phyloP scores from a whole-genome alignment of 2,888 invertebrate species.

The Acronicta alni region DNA sequence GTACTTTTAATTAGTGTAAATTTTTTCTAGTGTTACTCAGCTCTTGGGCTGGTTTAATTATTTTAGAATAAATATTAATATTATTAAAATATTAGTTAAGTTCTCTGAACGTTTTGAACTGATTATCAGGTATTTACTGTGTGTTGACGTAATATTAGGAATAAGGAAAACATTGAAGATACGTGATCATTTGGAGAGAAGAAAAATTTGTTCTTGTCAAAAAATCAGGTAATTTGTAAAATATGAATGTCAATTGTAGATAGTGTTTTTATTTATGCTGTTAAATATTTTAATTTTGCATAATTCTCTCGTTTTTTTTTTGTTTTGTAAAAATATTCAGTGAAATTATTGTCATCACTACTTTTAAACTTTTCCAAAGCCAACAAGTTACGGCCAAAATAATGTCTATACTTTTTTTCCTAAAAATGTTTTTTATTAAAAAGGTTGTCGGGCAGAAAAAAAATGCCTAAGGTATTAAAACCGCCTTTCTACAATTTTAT shows the following conservation, averaged over 20 bases:
- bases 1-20: conserved; percentile 70
- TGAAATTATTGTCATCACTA: not conserved
- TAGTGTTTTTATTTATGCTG: conserved; percentile 8
- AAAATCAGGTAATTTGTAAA: conserved; percentile 51
- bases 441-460: no score
- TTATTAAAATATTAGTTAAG: conserved; percentile 61
- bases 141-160: conserved; percentile 61
- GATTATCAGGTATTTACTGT: conserved; percentile 64
- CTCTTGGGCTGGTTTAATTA: conserved; percentile 68
- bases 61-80: conserved; percentile 55
- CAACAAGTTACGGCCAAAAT: conserved; percentile 15
- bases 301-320: conserved; percentile 21
- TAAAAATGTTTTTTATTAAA: no score
- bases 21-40: conserved; percentile 72
- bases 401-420: not conserved
- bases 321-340: conserved; percentile 6
- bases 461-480: no score
- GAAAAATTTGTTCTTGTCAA: conserved; percentile 38
- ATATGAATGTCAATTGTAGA: conserved; percentile 7
- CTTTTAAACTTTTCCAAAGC: not conserved
- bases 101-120: conserved; percentile 65
- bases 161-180: conserved; percentile 34
- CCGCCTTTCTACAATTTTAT: no score
- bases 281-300: conserved; percentile 15
- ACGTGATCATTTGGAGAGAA: conserved; percentile 38